These are phyloP conservation scores for Oscarella lobularis DNA, from an alignment of 37 sponge, comb jelly and placozoan species.

Conservation along the genomic window DNA sequence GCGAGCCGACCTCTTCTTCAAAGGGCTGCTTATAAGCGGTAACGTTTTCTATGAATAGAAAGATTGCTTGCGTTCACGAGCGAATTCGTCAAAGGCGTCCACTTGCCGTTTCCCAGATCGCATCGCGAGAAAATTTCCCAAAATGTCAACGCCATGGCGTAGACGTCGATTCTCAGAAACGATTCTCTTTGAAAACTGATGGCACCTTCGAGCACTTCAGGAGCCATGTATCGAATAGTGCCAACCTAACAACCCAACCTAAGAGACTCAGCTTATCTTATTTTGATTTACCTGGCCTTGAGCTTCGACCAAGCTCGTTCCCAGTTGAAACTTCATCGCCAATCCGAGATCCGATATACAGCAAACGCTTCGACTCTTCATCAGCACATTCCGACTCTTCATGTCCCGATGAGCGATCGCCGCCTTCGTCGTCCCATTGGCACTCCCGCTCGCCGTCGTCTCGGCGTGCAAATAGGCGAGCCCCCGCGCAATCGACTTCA, in stretches of 20 bases:
- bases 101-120: not conserved
- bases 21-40: conserved; percentile 26
- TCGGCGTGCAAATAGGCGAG: not conserved
- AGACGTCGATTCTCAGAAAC: conserved; percentile 63
- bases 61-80: no score
- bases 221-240: conserved; percentile 80
- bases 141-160: conserved; percentile 60
- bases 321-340: not conserved
- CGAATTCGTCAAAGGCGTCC: no score
- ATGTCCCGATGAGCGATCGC: conserved; percentile 1
- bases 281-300: conserved; percentile 1
- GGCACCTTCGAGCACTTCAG: conserved; percentile 68
- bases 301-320: not conserved
- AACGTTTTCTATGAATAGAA: not conserved
- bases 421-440: not conserved
- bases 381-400: conserved; percentile 1
- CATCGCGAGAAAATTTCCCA: conserved; percentile 68
- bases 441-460: conserved; percentile 1
- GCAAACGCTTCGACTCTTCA: not conserved
- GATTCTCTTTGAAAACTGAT: conserved; percentile 46
- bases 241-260: no score
- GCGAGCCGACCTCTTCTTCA: conserved; percentile 8
- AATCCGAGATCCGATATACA: not conserved
- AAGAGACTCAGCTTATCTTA: no score
- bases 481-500: not conserved